A percentile compares a stretch with the other conserved stretches of the same genome.
phyloP scores from a whole-genome alignment of 2,888 invertebrate genomes.

The Emmelina monodactyla region DNA sequence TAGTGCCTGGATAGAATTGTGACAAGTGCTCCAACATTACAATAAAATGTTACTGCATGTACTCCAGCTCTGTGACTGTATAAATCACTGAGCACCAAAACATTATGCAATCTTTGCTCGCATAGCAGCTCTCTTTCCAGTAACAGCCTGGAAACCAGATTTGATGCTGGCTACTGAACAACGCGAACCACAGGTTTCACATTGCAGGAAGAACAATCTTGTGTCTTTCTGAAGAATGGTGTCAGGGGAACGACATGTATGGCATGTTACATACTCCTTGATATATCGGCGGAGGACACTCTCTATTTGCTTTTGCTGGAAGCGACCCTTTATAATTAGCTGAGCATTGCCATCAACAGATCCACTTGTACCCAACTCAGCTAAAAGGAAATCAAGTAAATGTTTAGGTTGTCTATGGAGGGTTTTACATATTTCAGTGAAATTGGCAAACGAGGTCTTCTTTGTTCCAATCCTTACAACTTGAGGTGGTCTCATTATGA shows the following conservation, averaged over 20 bases:
- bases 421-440: constrained; percentile 92
- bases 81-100: constrained; percentile 49
- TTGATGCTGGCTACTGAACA: constrained; percentile 99
- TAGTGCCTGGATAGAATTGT: no score
- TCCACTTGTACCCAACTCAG: constrained; percentile 98
- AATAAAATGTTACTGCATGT: no score
- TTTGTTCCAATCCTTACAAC: constrained; percentile 98
- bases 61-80: constrained; percentile 45
- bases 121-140: constrained; percentile 96
- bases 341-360: constrained; percentile 99
- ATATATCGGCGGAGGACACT: constrained; percentile 95
- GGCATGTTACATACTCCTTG: constrained; percentile 99
- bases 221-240: constrained; percentile 99
- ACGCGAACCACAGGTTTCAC: constrained; percentile 97
- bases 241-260: constrained; percentile 98
- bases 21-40: no score
- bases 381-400: constrained; percentile 95
- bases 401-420: constrained; percentile 95
- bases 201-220: constrained; percentile 97
- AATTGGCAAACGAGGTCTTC: constrained; percentile 99
- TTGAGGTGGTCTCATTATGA: constrained; percentile 98
- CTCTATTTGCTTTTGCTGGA: constrained; percentile 99
- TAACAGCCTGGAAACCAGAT: constrained; percentile 99
- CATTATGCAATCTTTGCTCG: constrained; percentile 90
- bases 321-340: constrained; percentile 97